These are phyloP conservation scores for Ursus arctos DNA, from an alignment of 2,113 vertebrate genomes.

Conservation along the genomic window DNA sequence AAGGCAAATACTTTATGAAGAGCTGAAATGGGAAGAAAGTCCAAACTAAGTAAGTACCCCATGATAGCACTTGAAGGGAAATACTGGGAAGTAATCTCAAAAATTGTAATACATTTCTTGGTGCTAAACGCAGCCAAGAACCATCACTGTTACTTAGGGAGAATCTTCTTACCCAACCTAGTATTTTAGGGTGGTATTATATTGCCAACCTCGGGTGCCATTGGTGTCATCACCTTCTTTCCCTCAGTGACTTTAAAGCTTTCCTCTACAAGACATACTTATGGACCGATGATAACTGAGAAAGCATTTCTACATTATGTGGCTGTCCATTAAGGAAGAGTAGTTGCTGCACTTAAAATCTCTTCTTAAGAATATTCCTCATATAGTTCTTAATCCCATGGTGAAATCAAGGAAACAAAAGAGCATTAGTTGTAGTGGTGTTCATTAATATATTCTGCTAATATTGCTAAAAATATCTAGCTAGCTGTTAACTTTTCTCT, in stretches of 20 bases:
- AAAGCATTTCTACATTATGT: not conserved
- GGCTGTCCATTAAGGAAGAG: conserved; percentile 28
- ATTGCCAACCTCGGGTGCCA: not conserved
- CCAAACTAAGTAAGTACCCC: not conserved
- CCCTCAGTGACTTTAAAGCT: not conserved
- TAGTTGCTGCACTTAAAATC: not conserved
- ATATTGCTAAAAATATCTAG: conserved; percentile 8
- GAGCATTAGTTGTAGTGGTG: not conserved
- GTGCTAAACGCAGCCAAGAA: not conserved
- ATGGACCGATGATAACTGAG: not conserved
- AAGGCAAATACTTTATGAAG: not conserved
- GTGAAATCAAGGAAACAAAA: conserved; percentile 59
- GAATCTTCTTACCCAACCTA: not conserved
- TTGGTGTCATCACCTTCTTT: not conserved
- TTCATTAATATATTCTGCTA: conserved; percentile 28
- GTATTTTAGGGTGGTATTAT: not conserved
- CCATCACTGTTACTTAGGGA: not conserved
- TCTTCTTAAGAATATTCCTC: not conserved
- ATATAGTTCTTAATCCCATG: not conserved
- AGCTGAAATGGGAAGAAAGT: conserved; percentile 8
- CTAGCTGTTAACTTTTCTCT: conserved; percentile 14
- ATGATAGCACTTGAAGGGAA: not conserved
- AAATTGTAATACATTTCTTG: not conserved
- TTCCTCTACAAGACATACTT: not conserved
- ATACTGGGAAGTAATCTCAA: conserved; percentile 6